A percentile compares a stretch with the other conserved stretches of the same genome.
Conservation (phyloP, 2,113 vertebrate species). For the Saguinus imperator region DNA sequence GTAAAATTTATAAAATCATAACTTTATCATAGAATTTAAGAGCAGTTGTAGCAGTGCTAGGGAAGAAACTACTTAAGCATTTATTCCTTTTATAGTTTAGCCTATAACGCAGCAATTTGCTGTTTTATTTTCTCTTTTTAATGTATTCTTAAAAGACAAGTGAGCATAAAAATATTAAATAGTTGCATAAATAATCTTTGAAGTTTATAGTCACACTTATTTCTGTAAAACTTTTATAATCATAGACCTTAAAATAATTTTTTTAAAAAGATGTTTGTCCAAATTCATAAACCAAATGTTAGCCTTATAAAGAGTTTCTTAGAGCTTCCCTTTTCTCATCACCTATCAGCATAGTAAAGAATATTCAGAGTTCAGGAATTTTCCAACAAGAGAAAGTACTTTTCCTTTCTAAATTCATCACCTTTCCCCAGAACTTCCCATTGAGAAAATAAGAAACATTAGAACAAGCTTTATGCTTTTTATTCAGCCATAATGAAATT, state of each 20-base stretch:
- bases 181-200: slow-evolving; percentile 36
- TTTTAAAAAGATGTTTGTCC: not conserved
- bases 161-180: slow-evolving; percentile 29
- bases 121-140: slow-evolving; percentile 44
- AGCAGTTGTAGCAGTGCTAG: not conserved
- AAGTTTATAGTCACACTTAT: slow-evolving; percentile 22
- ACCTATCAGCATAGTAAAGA: not conserved
- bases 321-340: not conserved
- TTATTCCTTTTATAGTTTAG: slow-evolving; percentile 47
- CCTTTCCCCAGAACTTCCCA: not conserved
- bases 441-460: not conserved
- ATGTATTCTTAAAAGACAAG: slow-evolving; percentile 48
- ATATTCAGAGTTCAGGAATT: not conserved
- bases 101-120: not conserved
- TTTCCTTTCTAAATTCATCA: not conserved
- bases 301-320: not conserved
- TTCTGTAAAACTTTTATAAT: slow-evolving; percentile 20
- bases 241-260: slow-evolving; percentile 21
- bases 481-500: not conserved
- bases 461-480: not conserved
- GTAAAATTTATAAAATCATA: slow-evolving; percentile 35
- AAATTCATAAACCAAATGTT: slow-evolving; percentile 11
- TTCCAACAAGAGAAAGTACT: not conserved
- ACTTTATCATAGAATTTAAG: slow-evolving; percentile 19
- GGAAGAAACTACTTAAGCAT: slow-evolving; percentile 14